Conservation (phyloP, 2,888 invertebrate genomes). For the Trachelus tabidus region DNA sequence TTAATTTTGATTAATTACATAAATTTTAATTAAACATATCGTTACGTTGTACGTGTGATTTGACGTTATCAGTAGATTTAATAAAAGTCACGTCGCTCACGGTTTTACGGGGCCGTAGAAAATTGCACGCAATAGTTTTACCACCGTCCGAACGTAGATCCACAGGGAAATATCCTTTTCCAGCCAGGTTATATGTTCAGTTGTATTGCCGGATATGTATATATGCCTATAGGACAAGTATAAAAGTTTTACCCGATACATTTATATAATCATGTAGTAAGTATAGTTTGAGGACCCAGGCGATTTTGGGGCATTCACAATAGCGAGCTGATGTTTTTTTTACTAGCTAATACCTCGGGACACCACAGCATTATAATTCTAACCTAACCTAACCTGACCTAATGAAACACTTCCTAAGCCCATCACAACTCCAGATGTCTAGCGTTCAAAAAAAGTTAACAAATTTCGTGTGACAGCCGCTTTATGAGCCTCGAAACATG, state of each 20-base stretch:
- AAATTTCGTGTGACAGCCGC: no score
- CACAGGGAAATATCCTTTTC: conserved; percentile 21
- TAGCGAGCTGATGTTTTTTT: no score
- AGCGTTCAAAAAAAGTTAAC: no score
- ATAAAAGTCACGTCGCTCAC: not conserved
- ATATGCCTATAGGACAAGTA: not conserved
- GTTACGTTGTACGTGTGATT: not conserved
- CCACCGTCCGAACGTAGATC: conserved; percentile 2
- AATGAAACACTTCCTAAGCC: no score
- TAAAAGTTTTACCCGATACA: not conserved
- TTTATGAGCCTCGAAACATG: no score
- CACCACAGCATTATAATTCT: no score
- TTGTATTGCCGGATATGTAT: not conserved
- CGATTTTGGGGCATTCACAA: no score
- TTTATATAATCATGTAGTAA: not conserved
- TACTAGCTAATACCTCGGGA: no score
- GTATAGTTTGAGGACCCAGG: no score
- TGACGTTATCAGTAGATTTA: not conserved
- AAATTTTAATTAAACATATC: not conserved
- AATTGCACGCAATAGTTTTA: conserved; percentile 10
- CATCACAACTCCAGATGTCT: no score
- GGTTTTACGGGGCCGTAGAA: not conserved
- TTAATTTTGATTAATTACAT: not conserved
- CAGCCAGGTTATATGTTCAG: not conserved
- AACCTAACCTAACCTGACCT: no score